Base-by-base conservation (phyloP, 2,113 vertebrate species). In the Lophius piscatorius region DNA sequence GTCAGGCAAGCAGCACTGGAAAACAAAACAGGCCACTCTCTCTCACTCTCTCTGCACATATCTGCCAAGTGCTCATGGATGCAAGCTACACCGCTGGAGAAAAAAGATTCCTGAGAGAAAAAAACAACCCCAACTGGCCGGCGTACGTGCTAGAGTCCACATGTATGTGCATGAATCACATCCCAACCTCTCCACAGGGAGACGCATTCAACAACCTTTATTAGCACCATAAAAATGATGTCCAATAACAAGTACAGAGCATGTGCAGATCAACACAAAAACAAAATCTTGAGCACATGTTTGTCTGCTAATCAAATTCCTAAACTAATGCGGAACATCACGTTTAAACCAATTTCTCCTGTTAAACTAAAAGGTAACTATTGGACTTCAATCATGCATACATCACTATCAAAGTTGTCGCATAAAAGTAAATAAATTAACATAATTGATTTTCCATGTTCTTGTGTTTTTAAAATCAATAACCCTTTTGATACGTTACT, bases 121-220 rank as follows among this genome's bases (percentile, higher is more conserved):
- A 69, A 46, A 26, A 33, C 12, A 2, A 9, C 38, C 41, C 23
- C 0, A 10, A 22, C 17, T 16, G 22, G 38, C 64, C 26, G 69
- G 81, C 1, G 67, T 83, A 63, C 76, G 73, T 86, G 73, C 78
- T 31, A 5, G 4, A 76, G 28, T 80, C 68, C 70, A 63, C 78
- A 78, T 66, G 71, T 34, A 60, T 80, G 74, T 46, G 51, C 61
- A 22, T 13, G 21, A 31, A 18, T 33, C 22, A 10, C n/a, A 5
- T 14, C 29, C 52, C 29, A 20, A 17, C 47, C 16, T 16, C 51
- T 16, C 8, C 16, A 28, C 6, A 0, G 28, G 49, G 21, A 46
- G 18, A 6, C 9, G 10, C n/a, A 38, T 23, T 22, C 24, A 54
- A 7, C 6, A 7, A 11, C 61, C 41, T 72, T 51, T 52, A 63